A percentile compares a stretch with the other conserved stretches of the same genome.
phyloP scores from a whole-genome alignment of 2,888 invertebrate genomes.

The Nomada ferruginata region DNA sequence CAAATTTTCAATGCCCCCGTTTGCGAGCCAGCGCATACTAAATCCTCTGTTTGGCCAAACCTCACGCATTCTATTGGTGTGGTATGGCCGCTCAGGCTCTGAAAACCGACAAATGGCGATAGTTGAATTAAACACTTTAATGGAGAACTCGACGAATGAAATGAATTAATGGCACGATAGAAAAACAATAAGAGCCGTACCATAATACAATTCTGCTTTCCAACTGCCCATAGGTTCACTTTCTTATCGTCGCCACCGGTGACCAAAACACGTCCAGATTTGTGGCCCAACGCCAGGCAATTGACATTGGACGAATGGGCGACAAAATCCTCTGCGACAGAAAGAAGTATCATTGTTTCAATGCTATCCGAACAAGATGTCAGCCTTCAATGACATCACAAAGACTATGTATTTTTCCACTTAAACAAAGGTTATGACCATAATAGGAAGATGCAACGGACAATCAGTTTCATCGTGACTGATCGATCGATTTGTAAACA shows the following conservation, averaged over 20 bases:
- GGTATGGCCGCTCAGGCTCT: conserved; percentile 97
- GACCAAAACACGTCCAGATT: conserved; percentile 95
- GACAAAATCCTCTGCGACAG: conserved; percentile 91
- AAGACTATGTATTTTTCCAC: conserved; percentile 17
- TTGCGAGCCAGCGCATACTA: conserved; percentile 97
- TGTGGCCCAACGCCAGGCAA: conserved; percentile 94
- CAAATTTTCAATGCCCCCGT: conserved; percentile 97
- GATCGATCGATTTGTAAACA: conserved; percentile 54
- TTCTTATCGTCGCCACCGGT: conserved; percentile 99
- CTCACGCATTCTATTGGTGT: conserved; percentile 97
- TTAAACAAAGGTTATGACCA: conserved; percentile 62
- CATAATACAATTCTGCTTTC: conserved; percentile 97
- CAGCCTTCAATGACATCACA: conserved; percentile 31
- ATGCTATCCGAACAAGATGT: conserved; percentile 2
- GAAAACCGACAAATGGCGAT: conserved; percentile 71
- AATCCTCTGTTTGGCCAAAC: conserved; percentile 97
- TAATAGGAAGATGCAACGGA: conserved; percentile 57
- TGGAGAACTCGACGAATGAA: no score
- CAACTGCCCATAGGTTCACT: conserved; percentile 98
- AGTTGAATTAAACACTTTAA: background rate
- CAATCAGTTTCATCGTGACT: conserved; percentile 13
- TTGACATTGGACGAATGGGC: conserved; percentile 95
- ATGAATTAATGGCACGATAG: background rate
- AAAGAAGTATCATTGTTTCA: conserved; percentile 24
- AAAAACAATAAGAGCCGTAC: conserved; percentile 84